Base-by-base conservation (phyloP, 2,797 vertebrate genomes). In the Selene dorsalis region DNA sequence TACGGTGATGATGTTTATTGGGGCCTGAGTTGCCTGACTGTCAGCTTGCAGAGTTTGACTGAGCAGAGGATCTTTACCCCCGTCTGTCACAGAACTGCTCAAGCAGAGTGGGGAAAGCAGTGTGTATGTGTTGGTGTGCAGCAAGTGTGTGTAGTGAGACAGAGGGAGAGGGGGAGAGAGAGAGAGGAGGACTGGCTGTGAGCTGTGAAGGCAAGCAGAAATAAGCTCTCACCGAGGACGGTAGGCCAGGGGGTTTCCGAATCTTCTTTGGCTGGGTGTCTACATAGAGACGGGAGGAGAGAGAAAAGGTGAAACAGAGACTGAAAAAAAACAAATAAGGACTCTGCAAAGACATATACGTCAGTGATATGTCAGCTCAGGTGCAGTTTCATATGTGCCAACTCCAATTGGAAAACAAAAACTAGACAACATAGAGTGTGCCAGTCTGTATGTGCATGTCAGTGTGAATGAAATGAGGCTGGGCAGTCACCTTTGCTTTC, bases 181-280 rank as follows among this genome's bases (percentile, higher is more conserved):
- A 75, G 45, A 48, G 28, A 74, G 58, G 28, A 48, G 61, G 39
- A 83, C 85, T 83, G 83, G 85, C 85, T 89, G 69, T 79, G 74
- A 86, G 85, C 82, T 78, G 82, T 88, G 83, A 89, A 90, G 84
- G 86, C 57, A 38, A 89, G 88, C 85, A 89, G 84, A 89, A 92
- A 86, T 75, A 85, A 87, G 87, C 78, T 94, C 95, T 99, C 91
- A 99, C 98, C 92, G 97, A 99, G 83, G 98, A 99, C 0, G 98
- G 98, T 84, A 99, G 96, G 91, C 98, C 98, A 57, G 97, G 97
- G 52, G 98, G 98, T 95, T 99, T 99, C 89, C 98, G 96, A 90
- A 98, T 97, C 94, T 99, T 99, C 93, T 99, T 99, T 83, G 98
- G 97, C 88, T 98, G 98, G 7, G 96, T 85, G 77, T 99, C 98